Evolutionary conservation across 2,113 vertebrate species (phyloP), one percentile per base, ranked within the genome.

Genomic region (Tringa solitaria): DNA sequence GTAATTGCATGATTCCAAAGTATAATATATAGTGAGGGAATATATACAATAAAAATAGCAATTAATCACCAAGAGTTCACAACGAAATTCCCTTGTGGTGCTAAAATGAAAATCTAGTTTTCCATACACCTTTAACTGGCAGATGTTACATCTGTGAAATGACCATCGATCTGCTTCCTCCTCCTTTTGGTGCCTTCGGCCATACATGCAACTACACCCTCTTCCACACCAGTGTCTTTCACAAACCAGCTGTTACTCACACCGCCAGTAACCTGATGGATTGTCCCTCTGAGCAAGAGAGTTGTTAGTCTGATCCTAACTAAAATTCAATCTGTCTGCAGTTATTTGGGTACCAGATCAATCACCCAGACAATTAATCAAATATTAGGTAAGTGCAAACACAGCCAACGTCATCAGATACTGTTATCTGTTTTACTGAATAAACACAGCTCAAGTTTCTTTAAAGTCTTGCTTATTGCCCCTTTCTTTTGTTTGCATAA

Each of bases 1-100:
- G 69, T 75, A 96, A 96, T 91, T 90, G 84, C 51, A 78, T 27
- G n/a, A 91, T 78, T 95, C 80, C 63, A 53, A 72, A 77, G 23
- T 45, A 43, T 65, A 92, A 92, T 80, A 84, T 54, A 86, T 8
- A 92, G 60, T 11, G 22, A 93, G 37, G 32, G 72, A 93, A 94
- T 74, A 90, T 7, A 81, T 24, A 81, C 75, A 89, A 60, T 74
- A 90, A 95, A 88, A 92, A 86, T 35, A 81, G 50, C 45, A 90
- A 78, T 81, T 95, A 88, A 86, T 92, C 89, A 88, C 59, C 23
- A 70, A 53, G 45, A 54, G 6, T 48, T 89, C 84, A 60, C 5
- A 4, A 51, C 2, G 3, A 75, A 92, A 91, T 69, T 84, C 77
- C 50, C 56, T 84, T 63, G 41, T 89, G 43, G 84, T 75, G 43